These are phyloP conservation scores for Tenthredo mesomela DNA, from an alignment of 2,888 invertebrate genomes.

Conservation along the genomic window DNA sequence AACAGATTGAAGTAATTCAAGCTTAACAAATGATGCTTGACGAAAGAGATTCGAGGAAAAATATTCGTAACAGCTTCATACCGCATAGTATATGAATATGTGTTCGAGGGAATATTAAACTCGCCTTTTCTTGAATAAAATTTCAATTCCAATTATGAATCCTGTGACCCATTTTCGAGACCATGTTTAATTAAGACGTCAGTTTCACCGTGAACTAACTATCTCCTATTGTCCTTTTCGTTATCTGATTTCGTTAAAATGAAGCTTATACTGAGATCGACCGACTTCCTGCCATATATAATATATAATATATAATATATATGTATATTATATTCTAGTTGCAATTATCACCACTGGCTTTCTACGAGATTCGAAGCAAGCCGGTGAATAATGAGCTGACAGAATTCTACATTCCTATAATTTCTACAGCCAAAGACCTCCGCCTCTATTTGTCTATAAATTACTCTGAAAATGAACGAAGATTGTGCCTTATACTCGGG, in stretches of 20 bases:
- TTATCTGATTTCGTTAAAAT: conserved; percentile 11
- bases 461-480: background rate
- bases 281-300: conserved; percentile 23
- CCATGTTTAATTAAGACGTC: conserved; percentile 30
- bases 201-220: background rate
- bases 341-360: conserved; percentile 17
- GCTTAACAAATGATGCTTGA: background rate
- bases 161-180: conserved; percentile 29
- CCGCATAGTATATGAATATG: background rate
- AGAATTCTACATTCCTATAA: conserved; percentile 5
- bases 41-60: background rate
- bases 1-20: background rate
- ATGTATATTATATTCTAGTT: background rate
- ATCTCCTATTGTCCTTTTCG: conserved; percentile 3
- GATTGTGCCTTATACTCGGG: background rate
- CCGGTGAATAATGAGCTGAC: conserved; percentile 1
- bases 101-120: background rate
- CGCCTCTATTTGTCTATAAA: conserved; percentile 5
- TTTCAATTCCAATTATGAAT: conserved; percentile 34
- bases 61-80: background rate
- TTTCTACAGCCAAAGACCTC: background rate
- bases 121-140: conserved; percentile 15
- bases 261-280: background rate
- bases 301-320: background rate
- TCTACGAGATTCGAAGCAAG: background rate